phyloP scores from a whole-genome alignment of 2,113 vertebrate genomes.

The Lanius collurio region DNA sequence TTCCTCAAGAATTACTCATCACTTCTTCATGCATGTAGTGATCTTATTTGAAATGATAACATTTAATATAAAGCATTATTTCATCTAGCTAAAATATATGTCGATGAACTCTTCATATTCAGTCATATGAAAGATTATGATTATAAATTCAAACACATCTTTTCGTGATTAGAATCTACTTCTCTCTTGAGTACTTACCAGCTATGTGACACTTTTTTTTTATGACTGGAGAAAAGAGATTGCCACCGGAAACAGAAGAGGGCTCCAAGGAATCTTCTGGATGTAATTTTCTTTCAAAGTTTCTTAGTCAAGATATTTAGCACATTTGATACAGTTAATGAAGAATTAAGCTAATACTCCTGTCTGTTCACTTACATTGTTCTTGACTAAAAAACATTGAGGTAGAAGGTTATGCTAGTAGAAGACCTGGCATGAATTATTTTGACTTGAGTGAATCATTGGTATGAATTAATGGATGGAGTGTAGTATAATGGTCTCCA shows the following conservation, averaged over 20 bases:
- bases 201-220: not conserved
- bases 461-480: not conserved
- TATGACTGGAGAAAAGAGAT: not conserved
- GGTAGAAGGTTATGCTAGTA: not conserved
- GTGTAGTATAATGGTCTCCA: not conserved
- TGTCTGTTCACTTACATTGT: not conserved
- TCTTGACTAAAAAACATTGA: not conserved
- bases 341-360: not conserved
- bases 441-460: not conserved
- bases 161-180: not conserved
- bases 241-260: not conserved
- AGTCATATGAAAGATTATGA: not conserved
- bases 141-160: constrained; percentile 1
- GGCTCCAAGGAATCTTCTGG: not conserved
- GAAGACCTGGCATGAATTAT: not conserved
- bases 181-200: not conserved
- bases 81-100: not conserved
- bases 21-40: not conserved
- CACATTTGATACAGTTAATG: not conserved
- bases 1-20: not conserved
- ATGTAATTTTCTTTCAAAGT: not conserved
- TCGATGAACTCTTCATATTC: not conserved
- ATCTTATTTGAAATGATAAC: not conserved
- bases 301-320: not conserved
- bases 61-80: not conserved